Percentiles rank a stretch among this genome's conserved stretches.
These are phyloP conservation scores for Mimumesa dahlbomi DNA, from an alignment of 2,888 invertebrate genomes.

Conservation along the genomic window DNA sequence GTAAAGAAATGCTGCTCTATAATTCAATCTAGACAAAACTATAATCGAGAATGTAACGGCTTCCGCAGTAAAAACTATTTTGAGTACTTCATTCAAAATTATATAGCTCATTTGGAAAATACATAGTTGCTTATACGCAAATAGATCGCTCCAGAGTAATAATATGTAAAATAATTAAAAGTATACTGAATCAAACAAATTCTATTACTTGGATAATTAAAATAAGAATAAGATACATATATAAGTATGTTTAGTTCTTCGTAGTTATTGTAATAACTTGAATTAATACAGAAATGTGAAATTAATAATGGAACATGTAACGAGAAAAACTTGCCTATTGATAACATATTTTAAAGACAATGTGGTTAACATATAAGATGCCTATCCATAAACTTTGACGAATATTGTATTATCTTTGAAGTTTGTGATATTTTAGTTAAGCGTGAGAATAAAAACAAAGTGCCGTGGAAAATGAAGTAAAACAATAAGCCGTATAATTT, in stretches of 20 bases:
- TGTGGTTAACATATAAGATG: constrained; percentile 66
- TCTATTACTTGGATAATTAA: background rate
- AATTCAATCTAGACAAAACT: too few species aligned
- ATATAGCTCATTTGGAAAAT: too few species aligned
- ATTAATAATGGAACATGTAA: background rate
- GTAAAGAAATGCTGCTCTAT: too few species aligned
- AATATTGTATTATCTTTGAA: constrained; percentile 52
- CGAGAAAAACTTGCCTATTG: background rate
- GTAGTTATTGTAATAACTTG: background rate
- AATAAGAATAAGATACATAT: background rate
- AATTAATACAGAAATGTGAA: background rate
- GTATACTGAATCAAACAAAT: background rate
- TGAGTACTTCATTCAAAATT: too few species aligned
- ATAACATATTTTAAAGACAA: constrained; percentile 63
- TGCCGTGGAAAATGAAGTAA: constrained; percentile 53
- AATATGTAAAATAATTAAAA: background rate
- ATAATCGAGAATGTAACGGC: too few species aligned
- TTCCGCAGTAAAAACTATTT: too few species aligned
- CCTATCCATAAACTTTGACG: constrained; percentile 40
- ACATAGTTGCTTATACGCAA: constrained; percentile 17
- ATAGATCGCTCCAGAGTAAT: too few species aligned
- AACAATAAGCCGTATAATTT: constrained; percentile 57
- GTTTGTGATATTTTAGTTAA: constrained; percentile 67
- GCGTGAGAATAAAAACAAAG: constrained; percentile 65
- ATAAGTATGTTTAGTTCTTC: background rate